phyloP scores from a whole-genome alignment of 1,140 invertebrate genomes.

The Ylistrum balloti region DNA sequence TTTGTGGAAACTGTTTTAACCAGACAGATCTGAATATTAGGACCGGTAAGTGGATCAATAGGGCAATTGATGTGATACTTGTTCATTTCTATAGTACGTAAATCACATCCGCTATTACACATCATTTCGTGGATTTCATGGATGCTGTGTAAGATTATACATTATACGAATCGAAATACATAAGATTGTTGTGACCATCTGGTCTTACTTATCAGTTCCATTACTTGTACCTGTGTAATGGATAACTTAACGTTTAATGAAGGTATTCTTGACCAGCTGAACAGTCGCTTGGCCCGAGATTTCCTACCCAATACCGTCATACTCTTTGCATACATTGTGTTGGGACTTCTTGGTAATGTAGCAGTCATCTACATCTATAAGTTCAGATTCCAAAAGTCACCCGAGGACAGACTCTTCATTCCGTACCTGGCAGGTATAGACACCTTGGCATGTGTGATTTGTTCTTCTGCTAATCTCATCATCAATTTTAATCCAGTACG shows the following conservation, averaged over 20 bases:
- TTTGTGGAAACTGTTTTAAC: no score
- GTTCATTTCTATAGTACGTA: no score
- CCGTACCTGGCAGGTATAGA: conserved; percentile 48
- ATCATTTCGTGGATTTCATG: no score
- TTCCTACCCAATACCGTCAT: conserved; percentile 45
- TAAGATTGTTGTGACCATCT: no score
- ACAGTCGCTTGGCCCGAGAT: neutral
- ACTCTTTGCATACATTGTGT: neutral
- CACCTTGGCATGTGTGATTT: conserved; percentile 39
- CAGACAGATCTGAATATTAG: no score
- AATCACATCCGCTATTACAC: no score
- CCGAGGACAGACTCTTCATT: conserved; percentile 48
- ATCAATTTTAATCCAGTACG: conserved; percentile 44
- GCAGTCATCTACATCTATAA: conserved; percentile 45
- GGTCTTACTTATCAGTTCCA: no score
- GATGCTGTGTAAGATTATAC: no score
- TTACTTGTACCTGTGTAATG: no score
- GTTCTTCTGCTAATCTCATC: conserved; percentile 39
- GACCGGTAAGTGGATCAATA: no score
- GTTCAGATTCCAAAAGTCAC: conserved; percentile 17
- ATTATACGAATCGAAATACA: no score
- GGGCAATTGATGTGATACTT: no score
- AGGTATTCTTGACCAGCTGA: neutral
- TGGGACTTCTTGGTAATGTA: conserved; percentile 45
- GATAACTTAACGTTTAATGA: neutral